phyloP scores from a whole-genome alignment of 2,113 vertebrate species.

The Psittacula cyanocephala region DNA sequence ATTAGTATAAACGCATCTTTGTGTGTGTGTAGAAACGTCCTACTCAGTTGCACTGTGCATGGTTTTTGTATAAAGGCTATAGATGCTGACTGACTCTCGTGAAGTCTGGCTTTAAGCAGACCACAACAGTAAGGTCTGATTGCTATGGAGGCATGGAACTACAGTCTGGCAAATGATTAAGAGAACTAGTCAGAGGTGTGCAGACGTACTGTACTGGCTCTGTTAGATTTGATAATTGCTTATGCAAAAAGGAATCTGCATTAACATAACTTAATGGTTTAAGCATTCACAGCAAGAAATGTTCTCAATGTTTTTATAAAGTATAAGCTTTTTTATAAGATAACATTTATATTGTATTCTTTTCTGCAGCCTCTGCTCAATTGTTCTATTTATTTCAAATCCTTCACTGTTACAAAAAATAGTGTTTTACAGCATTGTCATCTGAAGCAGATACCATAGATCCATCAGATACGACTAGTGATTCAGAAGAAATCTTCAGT shows the following conservation, averaged over 20 bases:
- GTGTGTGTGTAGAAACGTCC: neutral
- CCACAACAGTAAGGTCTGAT: neutral
- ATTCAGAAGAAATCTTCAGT: neutral
- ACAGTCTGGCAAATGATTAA: neutral
- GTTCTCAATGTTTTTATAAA: neutral
- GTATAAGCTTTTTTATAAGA: neutral
- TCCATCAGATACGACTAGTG: neutral
- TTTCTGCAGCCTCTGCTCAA: neutral
- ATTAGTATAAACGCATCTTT: neutral
- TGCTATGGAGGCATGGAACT: neutral
- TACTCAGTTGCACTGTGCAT: neutral
- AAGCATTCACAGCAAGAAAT: neutral
- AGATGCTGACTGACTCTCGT: neutral
- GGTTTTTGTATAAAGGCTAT: neutral
- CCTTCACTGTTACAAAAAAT: neutral
- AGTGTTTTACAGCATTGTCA: neutral
- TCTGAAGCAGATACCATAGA: neutral
- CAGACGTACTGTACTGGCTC: fast-evolving
- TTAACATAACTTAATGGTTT: neutral
- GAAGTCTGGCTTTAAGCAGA: neutral
- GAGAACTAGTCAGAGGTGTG: neutral
- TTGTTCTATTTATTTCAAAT: neutral
- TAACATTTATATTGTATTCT: neutral
- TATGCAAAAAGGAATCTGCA: neutral
- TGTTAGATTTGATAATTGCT: neutral